Evolutionary conservation across 2,797 vertebrate genomes (phyloP).

Genomic region (Gadopsis bispinosus): DNA sequence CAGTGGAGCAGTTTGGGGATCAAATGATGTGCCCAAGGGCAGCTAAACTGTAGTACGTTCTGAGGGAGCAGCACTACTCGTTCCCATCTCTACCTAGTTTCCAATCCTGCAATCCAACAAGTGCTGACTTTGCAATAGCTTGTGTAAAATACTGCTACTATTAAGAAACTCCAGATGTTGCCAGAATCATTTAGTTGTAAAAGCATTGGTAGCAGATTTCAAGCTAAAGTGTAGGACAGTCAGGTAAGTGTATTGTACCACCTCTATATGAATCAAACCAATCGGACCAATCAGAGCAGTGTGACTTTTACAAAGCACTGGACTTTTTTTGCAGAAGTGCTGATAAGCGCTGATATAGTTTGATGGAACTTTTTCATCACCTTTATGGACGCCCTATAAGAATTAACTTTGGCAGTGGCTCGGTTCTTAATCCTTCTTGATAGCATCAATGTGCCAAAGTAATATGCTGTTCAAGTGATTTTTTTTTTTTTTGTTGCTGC

Average conservation of each 20-base stretch:
- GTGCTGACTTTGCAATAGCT: background rate
- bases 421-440: constrained; percentile 22
- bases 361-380: constrained; percentile 23
- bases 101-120: background rate
- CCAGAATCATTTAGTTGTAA: background rate
- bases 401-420: constrained; percentile 16
- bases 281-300: no score
- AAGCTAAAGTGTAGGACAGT: constrained; percentile 19
- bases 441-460: constrained; percentile 34
- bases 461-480: constrained; percentile 20
- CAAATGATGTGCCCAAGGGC: constrained; percentile 9
- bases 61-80: background rate
- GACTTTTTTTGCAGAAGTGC: background rate
- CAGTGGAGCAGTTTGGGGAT: constrained; percentile 1
- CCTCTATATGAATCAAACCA: background rate
- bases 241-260: background rate
- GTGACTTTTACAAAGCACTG: background rate
- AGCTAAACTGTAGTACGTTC: background rate
- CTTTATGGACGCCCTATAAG: constrained; percentile 25
- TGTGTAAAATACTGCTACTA: background rate
- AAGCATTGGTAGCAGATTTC: background rate
- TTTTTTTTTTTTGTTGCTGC: constrained; percentile 7
- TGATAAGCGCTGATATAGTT: constrained; percentile 10
- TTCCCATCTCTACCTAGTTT: background rate
- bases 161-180: background rate